Evolutionary conservation across 1,140 invertebrate species (phyloP).

Genomic region (Bombus waltoni): DNA sequence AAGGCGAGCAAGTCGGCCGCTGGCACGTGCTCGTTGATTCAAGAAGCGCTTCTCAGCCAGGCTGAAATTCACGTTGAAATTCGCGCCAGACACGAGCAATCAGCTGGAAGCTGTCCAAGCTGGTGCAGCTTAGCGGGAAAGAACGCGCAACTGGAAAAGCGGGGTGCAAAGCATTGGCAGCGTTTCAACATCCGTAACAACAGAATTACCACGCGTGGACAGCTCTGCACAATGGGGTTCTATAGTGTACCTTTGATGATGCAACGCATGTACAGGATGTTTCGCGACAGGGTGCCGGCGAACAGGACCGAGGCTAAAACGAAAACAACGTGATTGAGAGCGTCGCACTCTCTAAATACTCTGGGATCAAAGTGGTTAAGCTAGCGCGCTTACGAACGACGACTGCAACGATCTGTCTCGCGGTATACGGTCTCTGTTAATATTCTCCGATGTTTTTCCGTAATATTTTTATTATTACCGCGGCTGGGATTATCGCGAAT

Average conservation of each 20-base stretch:
- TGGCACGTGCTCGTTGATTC: constrained; percentile 50
- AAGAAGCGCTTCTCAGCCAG: constrained; percentile 31
- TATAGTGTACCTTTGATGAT: constrained; percentile 85
- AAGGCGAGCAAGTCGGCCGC: neutral
- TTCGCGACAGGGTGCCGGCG: constrained; percentile 82
- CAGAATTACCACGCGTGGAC: constrained; percentile 65
- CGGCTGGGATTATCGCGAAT: too few species aligned
- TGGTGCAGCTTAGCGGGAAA: constrained; percentile 38
- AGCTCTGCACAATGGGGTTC: constrained; percentile 16
- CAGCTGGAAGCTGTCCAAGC: constrained; percentile 64
- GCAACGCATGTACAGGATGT: constrained; percentile 84
- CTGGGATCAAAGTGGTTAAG: neutral
- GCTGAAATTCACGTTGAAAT: constrained; percentile 50
- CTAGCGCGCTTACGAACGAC: neutral
- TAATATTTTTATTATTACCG: neutral
- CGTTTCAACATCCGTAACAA: constrained; percentile 60
- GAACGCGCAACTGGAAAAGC: constrained; percentile 53
- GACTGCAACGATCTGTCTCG: neutral
- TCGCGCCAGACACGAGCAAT: constrained; percentile 50
- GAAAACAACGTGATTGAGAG: constrained; percentile 56
- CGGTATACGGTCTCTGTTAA: neutral
- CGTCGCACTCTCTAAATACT: neutral
- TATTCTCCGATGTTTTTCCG: neutral
- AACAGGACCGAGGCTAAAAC: constrained; percentile 81
- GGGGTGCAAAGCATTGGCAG: constrained; percentile 61